Percentiles rank a stretch among this genome's conserved stretches.
Evolutionary conservation across 64 coral and sea anemone genomes (phyloP).

Genomic region (Dendrophyllia cribrosa): DNA sequence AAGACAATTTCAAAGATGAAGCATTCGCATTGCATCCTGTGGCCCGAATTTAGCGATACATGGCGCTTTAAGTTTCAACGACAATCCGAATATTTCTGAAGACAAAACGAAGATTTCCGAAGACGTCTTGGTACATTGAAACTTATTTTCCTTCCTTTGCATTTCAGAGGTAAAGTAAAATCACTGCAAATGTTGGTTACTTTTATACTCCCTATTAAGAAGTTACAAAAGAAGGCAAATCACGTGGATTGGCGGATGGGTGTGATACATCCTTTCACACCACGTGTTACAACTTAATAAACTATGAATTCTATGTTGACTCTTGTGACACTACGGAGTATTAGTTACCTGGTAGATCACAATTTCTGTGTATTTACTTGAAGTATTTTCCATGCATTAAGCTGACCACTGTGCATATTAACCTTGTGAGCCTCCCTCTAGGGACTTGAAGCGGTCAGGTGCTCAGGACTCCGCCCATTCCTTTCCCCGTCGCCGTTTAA

Average conservation of each 20-base stretch:
- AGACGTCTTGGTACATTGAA: neutral
- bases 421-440: constrained; percentile 23
- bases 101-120: neutral
- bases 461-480: constrained; percentile 70
- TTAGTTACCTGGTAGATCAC: constrained; percentile 20
- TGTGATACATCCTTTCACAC: no score
- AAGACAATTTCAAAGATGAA: neutral
- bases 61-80: neutral
- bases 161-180: neutral
- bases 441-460: constrained; percentile 43
- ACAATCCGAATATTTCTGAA: neutral
- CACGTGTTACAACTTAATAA: neutral
- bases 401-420: neutral
- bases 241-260: neutral
- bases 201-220: neutral
- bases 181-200: neutral
- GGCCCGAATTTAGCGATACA: neutral
- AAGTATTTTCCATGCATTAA: neutral
- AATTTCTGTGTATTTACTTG: neutral
- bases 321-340: neutral
- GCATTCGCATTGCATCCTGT: neutral
- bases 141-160: neutral
- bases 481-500: constrained; percentile 80
- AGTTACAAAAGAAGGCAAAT: neutral
- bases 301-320: neutral